These are phyloP conservation scores for Danaus chrysippus DNA, from an alignment of 2,888 invertebrate genomes.

Conservation along the genomic window DNA sequence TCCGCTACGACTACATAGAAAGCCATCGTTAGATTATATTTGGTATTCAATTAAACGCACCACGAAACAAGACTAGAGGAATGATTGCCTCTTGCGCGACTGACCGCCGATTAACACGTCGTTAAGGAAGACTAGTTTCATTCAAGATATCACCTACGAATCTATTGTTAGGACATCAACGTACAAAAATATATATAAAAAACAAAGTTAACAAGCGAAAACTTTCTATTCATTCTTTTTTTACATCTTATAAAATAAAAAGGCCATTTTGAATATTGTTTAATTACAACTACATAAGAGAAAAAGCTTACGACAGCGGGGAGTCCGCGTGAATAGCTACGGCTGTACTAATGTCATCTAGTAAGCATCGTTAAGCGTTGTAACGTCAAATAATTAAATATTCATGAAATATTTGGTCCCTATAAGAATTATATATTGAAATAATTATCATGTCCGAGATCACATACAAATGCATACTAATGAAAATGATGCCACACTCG, in stretches of 20 bases:
- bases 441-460: constrained; percentile 32
- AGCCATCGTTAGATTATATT: constrained; percentile 75
- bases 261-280: constrained; percentile 69
- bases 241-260: constrained; percentile 70
- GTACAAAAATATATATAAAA: constrained; percentile 72
- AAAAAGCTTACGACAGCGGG: too few relatives aligned
- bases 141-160: constrained; percentile 74
- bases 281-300: constrained; percentile 24
- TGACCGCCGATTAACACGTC: constrained; percentile 54
- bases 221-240: constrained; percentile 49
- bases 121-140: constrained; percentile 77
- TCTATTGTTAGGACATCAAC: constrained; percentile 63
- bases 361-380: constrained; percentile 43
- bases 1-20: constrained; percentile 57
- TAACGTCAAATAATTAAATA: constrained; percentile 26
- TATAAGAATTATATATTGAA: constrained; percentile 36
- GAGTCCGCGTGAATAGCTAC: too few relatives aligned
- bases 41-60: constrained; percentile 76
- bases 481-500: constrained; percentile 12
- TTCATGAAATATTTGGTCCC: constrained; percentile 44
- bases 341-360: constrained; percentile 55
- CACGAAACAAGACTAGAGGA: constrained; percentile 77
- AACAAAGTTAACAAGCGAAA: constrained; percentile 65
- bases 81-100: constrained; percentile 74
- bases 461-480: constrained; percentile 29